These are phyloP conservation scores for Hippocampus mohnikei DNA, from an alignment of 2,113 vertebrate genomes.

Conservation along the genomic window DNA sequence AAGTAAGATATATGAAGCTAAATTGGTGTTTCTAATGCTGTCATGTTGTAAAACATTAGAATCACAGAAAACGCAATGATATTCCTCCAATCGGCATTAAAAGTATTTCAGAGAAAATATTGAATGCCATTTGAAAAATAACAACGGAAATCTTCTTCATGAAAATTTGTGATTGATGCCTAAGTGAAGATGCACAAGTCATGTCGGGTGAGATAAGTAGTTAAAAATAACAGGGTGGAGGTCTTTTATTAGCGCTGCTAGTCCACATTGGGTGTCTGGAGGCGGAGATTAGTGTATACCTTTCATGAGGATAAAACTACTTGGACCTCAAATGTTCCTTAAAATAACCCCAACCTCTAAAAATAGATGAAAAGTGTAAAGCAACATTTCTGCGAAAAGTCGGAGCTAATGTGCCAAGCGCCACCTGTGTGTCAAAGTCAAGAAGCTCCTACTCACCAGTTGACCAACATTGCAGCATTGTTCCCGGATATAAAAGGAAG, in stretches of 20 bases:
- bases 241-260: slow-evolving; percentile 46
- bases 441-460: slow-evolving; percentile 81
- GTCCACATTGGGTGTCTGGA: slow-evolving; percentile 30
- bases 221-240: background rate
- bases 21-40: background rate
- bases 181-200: background rate
- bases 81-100: background rate
- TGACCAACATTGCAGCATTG: slow-evolving; percentile 87
- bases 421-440: background rate
- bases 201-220: background rate
- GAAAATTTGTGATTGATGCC: background rate
- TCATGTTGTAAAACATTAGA: background rate
- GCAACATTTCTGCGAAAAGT: background rate
- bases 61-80: background rate
- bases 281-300: slow-evolving; percentile 36
- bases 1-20: background rate
- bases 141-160: background rate
- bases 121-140: background rate
- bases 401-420: background rate
- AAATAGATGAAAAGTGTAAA: background rate
- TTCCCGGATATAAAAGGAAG: slow-evolving; percentile 88
- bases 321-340: slow-evolving; percentile 21
- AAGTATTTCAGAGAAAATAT: background rate
- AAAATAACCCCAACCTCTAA: slow-evolving; percentile 35
- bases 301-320: slow-evolving; percentile 21